Conservation (phyloP, 2,113 vertebrate species). For the Henicopernis longicauda region DNA sequence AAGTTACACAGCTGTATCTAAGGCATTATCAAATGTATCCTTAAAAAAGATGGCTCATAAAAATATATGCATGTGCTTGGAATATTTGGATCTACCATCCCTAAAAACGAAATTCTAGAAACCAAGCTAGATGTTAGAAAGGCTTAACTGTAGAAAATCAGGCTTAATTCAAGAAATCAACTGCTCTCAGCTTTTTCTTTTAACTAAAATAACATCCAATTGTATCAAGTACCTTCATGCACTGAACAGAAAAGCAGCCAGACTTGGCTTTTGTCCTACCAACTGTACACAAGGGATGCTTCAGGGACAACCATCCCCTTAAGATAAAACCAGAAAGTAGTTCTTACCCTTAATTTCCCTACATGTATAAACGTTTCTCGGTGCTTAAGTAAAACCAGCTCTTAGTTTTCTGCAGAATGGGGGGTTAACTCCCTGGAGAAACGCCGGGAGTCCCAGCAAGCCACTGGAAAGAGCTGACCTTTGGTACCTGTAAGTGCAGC, state of each 20-base stretch:
- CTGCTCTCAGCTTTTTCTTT: not conserved
- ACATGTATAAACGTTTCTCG: not conserved
- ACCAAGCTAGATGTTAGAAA: not conserved
- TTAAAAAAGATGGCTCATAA: not conserved
- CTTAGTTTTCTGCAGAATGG: slow-evolving; percentile 18
- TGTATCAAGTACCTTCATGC: not conserved
- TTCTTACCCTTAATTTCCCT: not conserved
- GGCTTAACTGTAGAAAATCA: not conserved
- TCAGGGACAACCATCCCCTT: not conserved
- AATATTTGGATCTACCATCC: not conserved
- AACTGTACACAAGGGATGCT: not conserved
- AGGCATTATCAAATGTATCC: not conserved
- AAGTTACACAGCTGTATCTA: not conserved
- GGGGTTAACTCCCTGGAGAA: slow-evolving; percentile 41
- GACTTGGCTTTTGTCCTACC: not conserved
- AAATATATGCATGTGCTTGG: not conserved
- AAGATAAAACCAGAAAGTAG: not conserved
- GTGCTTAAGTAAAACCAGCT: slow-evolving; percentile 22
- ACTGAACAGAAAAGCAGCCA: not conserved
- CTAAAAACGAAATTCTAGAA: not conserved
- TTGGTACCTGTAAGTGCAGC: slow-evolving; percentile 64
- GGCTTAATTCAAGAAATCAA: not conserved
- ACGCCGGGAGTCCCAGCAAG: not conserved
- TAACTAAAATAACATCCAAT: not conserved
- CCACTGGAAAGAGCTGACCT: slow-evolving; percentile 59